Evolutionary conservation across 2,113 vertebrate genomes (phyloP).

Genomic region (Neofelis nebulosa): DNA sequence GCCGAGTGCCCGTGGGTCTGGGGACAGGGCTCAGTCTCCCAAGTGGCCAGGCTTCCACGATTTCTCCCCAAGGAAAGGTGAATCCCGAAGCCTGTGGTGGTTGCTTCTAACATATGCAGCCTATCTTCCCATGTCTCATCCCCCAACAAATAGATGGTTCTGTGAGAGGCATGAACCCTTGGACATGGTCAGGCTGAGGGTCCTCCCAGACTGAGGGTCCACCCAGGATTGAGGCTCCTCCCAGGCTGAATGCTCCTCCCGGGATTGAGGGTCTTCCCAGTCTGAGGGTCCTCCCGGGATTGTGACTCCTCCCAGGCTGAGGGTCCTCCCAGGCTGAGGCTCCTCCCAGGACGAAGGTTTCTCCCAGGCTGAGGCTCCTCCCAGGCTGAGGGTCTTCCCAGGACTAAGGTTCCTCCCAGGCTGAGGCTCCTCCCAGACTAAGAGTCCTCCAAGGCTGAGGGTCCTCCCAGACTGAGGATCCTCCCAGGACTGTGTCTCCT

Average conservation of each 20-base stretch:
- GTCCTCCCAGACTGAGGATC: too few relatives aligned
- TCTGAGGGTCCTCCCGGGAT: too few relatives aligned
- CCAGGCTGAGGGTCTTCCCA: background rate
- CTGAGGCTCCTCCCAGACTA: too few relatives aligned
- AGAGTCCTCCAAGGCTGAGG: too few relatives aligned
- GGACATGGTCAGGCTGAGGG: too few relatives aligned
- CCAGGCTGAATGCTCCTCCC: background rate
- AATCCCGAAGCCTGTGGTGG: background rate
- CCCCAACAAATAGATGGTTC: too few relatives aligned
- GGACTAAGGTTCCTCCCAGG: background rate
- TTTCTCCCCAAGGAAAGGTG: background rate
- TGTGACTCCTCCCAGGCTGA: too few relatives aligned
- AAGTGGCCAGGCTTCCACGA: background rate
- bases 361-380: too few relatives aligned
- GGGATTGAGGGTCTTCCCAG: too few relatives aligned
- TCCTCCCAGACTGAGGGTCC: background rate
- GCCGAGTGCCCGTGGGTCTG: background rate
- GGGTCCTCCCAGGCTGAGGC: too few relatives aligned
- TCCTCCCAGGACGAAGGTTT: background rate
- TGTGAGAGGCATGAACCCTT: background rate
- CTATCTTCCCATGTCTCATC: accelerated
- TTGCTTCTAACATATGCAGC: background rate
- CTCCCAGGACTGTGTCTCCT: too few relatives aligned
- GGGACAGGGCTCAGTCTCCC: background rate
- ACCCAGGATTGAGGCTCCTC: background rate